Evolutionary conservation across 2,797 vertebrate species (phyloP), one percentile per base, ranked within the genome.

Genomic region (Danio kyathit): DNA sequence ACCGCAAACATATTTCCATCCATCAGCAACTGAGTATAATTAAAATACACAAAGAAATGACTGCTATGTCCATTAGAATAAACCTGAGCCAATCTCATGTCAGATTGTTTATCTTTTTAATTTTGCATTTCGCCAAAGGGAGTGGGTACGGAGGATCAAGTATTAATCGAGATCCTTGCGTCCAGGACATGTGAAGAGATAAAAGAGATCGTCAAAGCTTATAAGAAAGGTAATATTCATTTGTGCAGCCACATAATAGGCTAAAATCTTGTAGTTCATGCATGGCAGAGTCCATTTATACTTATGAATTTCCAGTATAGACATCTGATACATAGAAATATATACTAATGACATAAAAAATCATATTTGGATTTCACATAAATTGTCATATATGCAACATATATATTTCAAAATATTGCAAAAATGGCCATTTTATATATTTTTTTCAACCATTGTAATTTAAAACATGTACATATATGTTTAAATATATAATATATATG

Each of bases 161-260:
- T 97, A 74, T 87, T 99, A 89, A 96, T 95, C 41, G 97, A 99
- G 92, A 97, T 99, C 86, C 89, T 99, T 90, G 96, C 96, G 21
- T 99, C 98, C 69, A 96, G 97, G 90, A 96, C 95, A 7, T 87
- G 93, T 0, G 89, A 90, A 0, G 93, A 97, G 88, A 85, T 98
- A 21, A 93, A 78, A 83, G 91, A 95, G 57, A 95, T 99, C 77
- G 90, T 90, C 81, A 93, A 96, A 85, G 95, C 93, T 57, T 99
- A 98, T 89, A 95, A 96, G 88, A 94, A 96, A 96, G 97, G 98
- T 98, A 80, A 81, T 60, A n/a, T 57, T 78, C 59, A 77, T 10
- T n/a, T 40, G 7, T 11, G 6, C 41, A 56, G n/a, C 57, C 44
- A 65, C 46, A 79, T 19, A 13, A 19, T 78, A 2, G 41, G 12